phyloP scores from a whole-genome alignment of 2,797 vertebrate species.

The Dromococcyx pavoninus region DNA sequence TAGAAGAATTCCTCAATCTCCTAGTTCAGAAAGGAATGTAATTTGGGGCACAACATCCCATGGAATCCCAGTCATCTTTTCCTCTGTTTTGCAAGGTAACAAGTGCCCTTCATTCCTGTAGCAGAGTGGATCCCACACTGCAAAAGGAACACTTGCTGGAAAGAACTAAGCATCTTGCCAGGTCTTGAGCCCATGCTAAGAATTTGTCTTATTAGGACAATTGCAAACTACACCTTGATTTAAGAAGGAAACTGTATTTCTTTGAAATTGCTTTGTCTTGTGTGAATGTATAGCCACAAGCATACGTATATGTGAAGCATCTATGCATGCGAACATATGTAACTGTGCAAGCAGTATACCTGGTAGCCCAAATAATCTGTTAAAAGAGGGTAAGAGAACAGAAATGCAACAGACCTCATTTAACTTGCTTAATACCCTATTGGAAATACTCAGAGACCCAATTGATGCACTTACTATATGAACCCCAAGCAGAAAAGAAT shows the following conservation, averaged over 20 bases:
- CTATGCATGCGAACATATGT: neutral
- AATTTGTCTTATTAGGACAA: neutral
- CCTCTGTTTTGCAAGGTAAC: neutral
- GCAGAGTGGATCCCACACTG: neutral
- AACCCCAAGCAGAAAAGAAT: neutral
- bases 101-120: neutral
- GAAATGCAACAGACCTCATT: neutral
- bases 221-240: neutral
- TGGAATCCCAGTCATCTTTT: neutral
- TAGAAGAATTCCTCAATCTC: neutral
- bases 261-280: neutral
- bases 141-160: neutral
- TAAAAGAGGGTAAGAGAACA: neutral
- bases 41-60: neutral
- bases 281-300: neutral
- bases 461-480: neutral
- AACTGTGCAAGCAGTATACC: neutral
- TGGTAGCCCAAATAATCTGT: neutral
- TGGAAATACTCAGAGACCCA: neutral
- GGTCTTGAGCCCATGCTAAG: neutral
- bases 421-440: neutral
- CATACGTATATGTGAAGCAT: neutral
- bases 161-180: neutral
- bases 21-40: neutral
- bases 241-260: neutral